phyloP scores from a whole-genome alignment of 2,888 invertebrate species.

The Mystacides longicornis region DNA sequence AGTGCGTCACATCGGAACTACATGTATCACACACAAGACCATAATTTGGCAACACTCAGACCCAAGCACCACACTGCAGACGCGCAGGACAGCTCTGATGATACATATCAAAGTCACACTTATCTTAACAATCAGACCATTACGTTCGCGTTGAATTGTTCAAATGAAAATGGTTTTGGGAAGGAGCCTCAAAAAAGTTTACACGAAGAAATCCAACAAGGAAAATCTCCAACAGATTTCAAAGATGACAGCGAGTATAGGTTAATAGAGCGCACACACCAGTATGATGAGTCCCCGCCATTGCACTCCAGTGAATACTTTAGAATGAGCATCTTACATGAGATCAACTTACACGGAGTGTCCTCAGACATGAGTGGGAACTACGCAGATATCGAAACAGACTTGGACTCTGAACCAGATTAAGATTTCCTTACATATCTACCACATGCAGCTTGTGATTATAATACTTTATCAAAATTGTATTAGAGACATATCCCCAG shows the following conservation, averaged over 20 bases:
- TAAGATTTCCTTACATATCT: neutral
- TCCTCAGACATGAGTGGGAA: constrained; percentile 16
- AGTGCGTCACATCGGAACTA: neutral
- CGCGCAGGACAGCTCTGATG: neutral
- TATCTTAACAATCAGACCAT: neutral
- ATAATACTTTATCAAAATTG: too few species aligned
- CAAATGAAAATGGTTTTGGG: too few species aligned
- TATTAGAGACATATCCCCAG: too few species aligned
- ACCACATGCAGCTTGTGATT: neutral
- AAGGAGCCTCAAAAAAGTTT: neutral
- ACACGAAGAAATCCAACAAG: neutral
- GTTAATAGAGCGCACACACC: neutral
- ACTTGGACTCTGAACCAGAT: constrained; percentile 13
- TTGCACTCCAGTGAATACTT: neutral
- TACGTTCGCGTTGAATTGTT: neutral
- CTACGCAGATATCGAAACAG: constrained; percentile 16
- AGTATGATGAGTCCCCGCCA: neutral
- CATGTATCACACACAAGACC: neutral
- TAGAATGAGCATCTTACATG: neutral
- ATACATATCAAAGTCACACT: neutral
- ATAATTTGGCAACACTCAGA: neutral
- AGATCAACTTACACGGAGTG: constrained; percentile 3
- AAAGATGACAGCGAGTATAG: neutral
- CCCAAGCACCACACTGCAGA: neutral
- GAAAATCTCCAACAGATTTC: neutral